A percentile compares a stretch with the other conserved stretches of the same genome.
Conservation (phyloP, 2,888 invertebrate species). For the Drosophila rellima region DNA sequence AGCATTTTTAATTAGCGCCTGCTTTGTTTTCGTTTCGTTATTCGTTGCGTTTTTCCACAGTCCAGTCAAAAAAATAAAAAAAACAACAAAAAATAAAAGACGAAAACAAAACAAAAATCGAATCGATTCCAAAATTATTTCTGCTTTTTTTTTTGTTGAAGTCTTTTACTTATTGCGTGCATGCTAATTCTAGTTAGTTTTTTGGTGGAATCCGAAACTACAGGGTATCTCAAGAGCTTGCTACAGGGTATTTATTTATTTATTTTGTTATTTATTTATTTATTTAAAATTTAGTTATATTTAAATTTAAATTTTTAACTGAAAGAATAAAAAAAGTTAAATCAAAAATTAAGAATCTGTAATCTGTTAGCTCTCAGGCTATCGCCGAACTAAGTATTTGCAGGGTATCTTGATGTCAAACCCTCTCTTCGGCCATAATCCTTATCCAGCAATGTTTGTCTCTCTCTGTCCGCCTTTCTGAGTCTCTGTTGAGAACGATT, state of each 20-base stretch:
- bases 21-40: constrained; percentile 84
- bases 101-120: constrained; percentile 40
- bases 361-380: too few species aligned
- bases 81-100: constrained; percentile 12
- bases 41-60: constrained; percentile 76
- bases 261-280: too few species aligned
- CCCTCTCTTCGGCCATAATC: background rate
- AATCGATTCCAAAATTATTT: constrained; percentile 58
- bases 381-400: too few species aligned
- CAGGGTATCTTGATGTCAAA: constrained; percentile 11
- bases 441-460: constrained; percentile 2
- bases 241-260: too few species aligned
- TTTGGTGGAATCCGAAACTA: background rate
- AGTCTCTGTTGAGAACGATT: constrained; percentile 56
- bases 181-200: constrained; percentile 56
- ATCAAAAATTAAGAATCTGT: too few species aligned
- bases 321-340: too few species aligned
- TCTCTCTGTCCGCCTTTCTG: constrained; percentile 15
- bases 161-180: constrained; percentile 29
- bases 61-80: constrained; percentile 4
- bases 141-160: constrained; percentile 1
- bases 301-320: too few species aligned
- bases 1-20: constrained; percentile 86
- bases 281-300: too few species aligned
- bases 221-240: background rate